Percentiles rank a stretch among this genome's conserved stretches.
phyloP scores from a whole-genome alignment of 2,888 invertebrate species.

The Acanthoscelides obtectus region DNA sequence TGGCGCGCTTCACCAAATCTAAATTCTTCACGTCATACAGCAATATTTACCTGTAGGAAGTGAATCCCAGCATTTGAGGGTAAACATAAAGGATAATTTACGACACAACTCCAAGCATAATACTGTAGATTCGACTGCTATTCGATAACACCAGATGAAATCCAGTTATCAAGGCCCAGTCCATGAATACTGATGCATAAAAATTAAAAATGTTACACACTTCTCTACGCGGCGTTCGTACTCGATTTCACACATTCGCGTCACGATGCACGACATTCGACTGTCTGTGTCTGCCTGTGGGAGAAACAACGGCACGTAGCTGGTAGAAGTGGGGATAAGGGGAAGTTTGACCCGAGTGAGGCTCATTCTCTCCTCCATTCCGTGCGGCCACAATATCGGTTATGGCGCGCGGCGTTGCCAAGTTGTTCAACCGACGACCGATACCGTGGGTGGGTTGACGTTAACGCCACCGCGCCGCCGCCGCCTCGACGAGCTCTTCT shows the following conservation, averaged over 20 bases:
- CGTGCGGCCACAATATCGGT: conserved; percentile 52
- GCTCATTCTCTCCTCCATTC: conserved; percentile 43
- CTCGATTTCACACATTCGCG: conserved; percentile 24
- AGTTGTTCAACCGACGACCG: conserved; percentile 21
- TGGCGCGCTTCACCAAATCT: neutral
- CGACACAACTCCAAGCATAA: conserved; percentile 19
- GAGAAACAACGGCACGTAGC: conserved; percentile 58
- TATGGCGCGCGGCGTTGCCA: conserved; percentile 46
- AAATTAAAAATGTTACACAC: neutral
- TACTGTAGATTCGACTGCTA: conserved; percentile 7
- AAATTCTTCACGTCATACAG: neutral
- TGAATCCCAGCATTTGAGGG: conserved; percentile 65
- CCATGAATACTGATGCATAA: neutral
- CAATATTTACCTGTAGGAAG: conserved; percentile 55
- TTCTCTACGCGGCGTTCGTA: conserved; percentile 3
- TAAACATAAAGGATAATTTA: conserved; percentile 49
- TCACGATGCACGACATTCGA: conserved; percentile 38
- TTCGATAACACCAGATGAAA: neutral
- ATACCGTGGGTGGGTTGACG: neutral
- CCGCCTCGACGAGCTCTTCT: neutral
- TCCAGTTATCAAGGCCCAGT: conserved; percentile 4
- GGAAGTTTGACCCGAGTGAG: conserved; percentile 46
- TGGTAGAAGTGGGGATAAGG: conserved; percentile 50
- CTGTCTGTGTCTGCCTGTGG: conserved; percentile 43
- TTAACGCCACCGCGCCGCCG: neutral